Evolutionary conservation across 2,888 invertebrate species (phyloP).

Genomic region (Ophion slaviceki): DNA sequence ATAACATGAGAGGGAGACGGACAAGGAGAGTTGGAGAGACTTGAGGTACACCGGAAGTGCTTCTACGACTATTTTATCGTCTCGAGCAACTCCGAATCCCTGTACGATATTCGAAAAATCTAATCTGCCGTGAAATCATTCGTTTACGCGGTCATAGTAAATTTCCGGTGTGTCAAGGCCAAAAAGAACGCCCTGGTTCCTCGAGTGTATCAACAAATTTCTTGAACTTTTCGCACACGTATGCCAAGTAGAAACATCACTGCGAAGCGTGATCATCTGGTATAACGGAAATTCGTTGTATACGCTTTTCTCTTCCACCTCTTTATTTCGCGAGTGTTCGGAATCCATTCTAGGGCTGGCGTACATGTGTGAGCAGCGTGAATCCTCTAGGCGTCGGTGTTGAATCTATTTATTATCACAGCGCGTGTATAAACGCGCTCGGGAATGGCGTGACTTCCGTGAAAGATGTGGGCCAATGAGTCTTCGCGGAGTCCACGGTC

Average conservation of each 20-base stretch:
- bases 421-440: slow-evolving; percentile 42
- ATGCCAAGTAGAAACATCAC: background rate
- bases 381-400: slow-evolving; percentile 8
- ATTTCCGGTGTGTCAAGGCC: slow-evolving; percentile 43
- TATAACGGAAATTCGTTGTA: slow-evolving; percentile 31
- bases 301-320: slow-evolving; percentile 1
- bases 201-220: no score
- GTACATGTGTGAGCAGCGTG: slow-evolving; percentile 31
- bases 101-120: slow-evolving; percentile 21
- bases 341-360: slow-evolving; percentile 17
- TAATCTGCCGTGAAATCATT: slow-evolving; percentile 1
- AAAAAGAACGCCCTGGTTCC: background rate
- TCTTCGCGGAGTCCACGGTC: slow-evolving; percentile 49
- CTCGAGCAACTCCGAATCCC: slow-evolving; percentile 3
- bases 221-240: slow-evolving; percentile 11
- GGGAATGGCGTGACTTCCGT: slow-evolving; percentile 57
- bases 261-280: slow-evolving; percentile 10
- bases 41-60: slow-evolving; percentile 13
- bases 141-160: background rate
- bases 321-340: slow-evolving; percentile 12
- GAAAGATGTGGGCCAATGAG: slow-evolving; percentile 52
- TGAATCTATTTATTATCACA: slow-evolving; percentile 62
- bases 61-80: background rate
- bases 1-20: background rate
- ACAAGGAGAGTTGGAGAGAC: background rate